A percentile compares a stretch with the other conserved stretches of the same genome.
phyloP scores from a whole-genome alignment of 2,888 invertebrate species.

The Pyrochroa serraticornis region DNA sequence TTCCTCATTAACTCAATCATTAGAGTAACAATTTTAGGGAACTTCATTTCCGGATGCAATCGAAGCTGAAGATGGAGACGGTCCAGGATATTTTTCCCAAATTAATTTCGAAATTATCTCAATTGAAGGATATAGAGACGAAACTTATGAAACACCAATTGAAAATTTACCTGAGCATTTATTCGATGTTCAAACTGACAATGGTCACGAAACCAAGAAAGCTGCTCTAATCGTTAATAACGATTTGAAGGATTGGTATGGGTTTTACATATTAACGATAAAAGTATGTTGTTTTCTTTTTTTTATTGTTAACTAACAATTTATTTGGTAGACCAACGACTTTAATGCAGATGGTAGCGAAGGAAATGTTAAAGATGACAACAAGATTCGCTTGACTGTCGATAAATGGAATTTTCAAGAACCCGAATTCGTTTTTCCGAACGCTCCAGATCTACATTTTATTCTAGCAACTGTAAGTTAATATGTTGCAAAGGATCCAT shows the following conservation, averaged over 20 bases:
- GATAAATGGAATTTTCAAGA: conserved; percentile 65
- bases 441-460: conserved; percentile 44
- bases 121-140: conserved; percentile 24
- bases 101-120: conserved; percentile 48
- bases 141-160: conserved; percentile 29
- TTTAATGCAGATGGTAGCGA: conserved; percentile 62
- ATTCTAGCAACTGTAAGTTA: conserved; percentile 58
- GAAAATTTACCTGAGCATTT: conserved; percentile 17
- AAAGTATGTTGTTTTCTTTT: conserved; percentile 51
- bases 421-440: conserved; percentile 64
- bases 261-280: conserved; percentile 62
- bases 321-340: conserved; percentile 1
- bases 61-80: conserved; percentile 62
- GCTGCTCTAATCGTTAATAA: conserved; percentile 59
- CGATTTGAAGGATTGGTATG: conserved; percentile 63
- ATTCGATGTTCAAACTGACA: conserved; percentile 36
- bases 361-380: conserved; percentile 57
- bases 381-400: conserved; percentile 56
- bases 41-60: conserved; percentile 45
- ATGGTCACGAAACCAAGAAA: conserved; percentile 46
- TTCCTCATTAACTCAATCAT: too few relatives aligned
- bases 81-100: conserved; percentile 54
- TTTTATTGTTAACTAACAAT: neutral
- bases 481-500: neutral
- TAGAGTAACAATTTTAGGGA: conserved; percentile 20